Percentiles rank a stretch among this genome's conserved stretches.
phyloP scores from a whole-genome alignment of 2,113 vertebrate species.

The Electrona antarctica region DNA sequence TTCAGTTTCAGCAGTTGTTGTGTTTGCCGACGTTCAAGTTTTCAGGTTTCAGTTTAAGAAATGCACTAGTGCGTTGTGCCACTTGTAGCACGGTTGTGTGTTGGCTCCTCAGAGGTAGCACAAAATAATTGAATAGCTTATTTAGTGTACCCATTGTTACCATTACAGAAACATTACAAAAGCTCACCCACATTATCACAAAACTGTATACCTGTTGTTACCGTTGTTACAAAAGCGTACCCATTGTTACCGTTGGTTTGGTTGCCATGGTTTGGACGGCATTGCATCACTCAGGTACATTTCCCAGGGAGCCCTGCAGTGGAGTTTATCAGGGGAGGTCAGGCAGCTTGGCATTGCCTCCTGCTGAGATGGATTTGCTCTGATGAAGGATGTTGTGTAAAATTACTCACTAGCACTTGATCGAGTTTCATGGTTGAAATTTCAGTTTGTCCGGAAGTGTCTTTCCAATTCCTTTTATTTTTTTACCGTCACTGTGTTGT shows the following conservation, averaged over 20 bases:
- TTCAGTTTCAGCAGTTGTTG: slow-evolving; percentile 1
- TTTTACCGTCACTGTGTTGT: too few relatives aligned
- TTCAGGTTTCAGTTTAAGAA: slow-evolving; percentile 1
- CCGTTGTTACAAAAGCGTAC: too few relatives aligned
- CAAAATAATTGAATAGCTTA: not conserved
- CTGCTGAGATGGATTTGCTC: slow-evolving; percentile 3
- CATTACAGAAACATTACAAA: too few relatives aligned
- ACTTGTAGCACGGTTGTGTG: slow-evolving; percentile 51
- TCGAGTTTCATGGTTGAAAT: too few relatives aligned
- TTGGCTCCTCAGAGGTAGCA: slow-evolving; percentile 30
- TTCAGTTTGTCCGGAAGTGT: too few relatives aligned
- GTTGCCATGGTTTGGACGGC: not conserved
- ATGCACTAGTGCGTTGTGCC: not conserved
- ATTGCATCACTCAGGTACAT: not conserved
- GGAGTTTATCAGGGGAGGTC: not conserved
- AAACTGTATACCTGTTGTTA: too few relatives aligned
- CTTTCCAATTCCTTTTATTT: too few relatives aligned
- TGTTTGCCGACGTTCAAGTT: not conserved
- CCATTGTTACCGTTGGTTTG: not conserved
- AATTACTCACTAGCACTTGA: too few relatives aligned
- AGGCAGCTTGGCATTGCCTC: not conserved
- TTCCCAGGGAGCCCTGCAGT: not conserved
- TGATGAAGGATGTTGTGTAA: not conserved
- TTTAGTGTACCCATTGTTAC: too few relatives aligned
- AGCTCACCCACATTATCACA: too few relatives aligned